phyloP scores from a whole-genome alignment of 1,140 invertebrate genomes.

The Drosophila kikkawai region DNA sequence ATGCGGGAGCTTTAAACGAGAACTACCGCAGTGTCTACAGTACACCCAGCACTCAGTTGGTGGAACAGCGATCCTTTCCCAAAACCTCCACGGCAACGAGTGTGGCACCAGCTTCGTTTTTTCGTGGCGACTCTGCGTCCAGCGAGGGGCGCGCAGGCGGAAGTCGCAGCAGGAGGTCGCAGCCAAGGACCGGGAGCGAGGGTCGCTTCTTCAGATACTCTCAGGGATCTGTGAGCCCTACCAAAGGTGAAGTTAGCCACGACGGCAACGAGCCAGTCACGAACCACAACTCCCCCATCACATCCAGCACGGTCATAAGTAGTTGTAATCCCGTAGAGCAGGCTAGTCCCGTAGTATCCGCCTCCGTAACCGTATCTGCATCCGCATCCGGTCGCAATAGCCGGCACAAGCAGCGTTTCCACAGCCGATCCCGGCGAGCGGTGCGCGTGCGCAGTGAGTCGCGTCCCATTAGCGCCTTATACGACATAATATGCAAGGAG shows the following conservation, averaged over 20 bases:
- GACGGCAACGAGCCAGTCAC: slow-evolving; percentile 10
- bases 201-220: slow-evolving; percentile 75
- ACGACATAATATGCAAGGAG: slow-evolving; percentile 85
- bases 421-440: slow-evolving; percentile 67
- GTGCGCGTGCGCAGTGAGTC: slow-evolving; percentile 83
- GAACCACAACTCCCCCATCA: slow-evolving; percentile 28
- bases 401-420: slow-evolving; percentile 74
- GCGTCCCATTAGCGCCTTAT: slow-evolving; percentile 80
- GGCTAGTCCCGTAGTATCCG: slow-evolving; percentile 50
- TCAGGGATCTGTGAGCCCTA: slow-evolving; percentile 72
- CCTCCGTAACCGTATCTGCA: slow-evolving; percentile 4
- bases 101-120: slow-evolving; percentile 63
- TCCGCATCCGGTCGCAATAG: slow-evolving; percentile 58
- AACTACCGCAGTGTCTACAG: slow-evolving; percentile 80
- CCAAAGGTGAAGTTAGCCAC: slow-evolving; percentile 69
- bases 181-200: slow-evolving; percentile 56
- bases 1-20: slow-evolving; percentile 75
- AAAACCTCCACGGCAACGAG: slow-evolving; percentile 61
- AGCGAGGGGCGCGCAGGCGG: slow-evolving; percentile 51
- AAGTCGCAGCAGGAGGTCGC: not conserved
- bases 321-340: slow-evolving; percentile 51
- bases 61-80: slow-evolving; percentile 73
- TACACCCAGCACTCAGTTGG: slow-evolving; percentile 74
- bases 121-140: slow-evolving; percentile 77
- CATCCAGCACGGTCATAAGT: slow-evolving; percentile 46